These are phyloP conservation scores for Trachops cirrhosus DNA, from an alignment of 2,797 vertebrate genomes.

Conservation along the genomic window DNA sequence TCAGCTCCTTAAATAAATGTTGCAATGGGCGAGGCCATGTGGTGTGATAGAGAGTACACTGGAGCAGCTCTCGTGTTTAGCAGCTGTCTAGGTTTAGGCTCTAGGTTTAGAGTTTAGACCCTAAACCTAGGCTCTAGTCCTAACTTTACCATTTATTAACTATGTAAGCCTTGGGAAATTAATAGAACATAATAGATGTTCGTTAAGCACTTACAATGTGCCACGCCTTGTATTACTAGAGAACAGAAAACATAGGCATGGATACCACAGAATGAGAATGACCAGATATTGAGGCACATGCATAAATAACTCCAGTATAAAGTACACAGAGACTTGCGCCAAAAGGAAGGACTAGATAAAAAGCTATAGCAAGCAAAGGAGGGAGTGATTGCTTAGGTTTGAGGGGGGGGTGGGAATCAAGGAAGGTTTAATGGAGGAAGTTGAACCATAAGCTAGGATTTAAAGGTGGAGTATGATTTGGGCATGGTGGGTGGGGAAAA, in stretches of 20 bases:
- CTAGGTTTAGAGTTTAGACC: too few species aligned
- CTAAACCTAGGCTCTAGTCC: neutral
- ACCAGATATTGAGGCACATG: neutral
- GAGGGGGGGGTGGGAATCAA: neutral
- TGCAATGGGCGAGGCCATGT: neutral
- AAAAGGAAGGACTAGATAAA: neutral
- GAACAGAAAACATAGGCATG: neutral
- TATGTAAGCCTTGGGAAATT: neutral
- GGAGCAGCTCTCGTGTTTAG: too few species aligned
- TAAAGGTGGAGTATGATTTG: neutral
- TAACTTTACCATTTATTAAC: neutral
- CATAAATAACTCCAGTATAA: neutral
- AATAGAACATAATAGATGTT: neutral
- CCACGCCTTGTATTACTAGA: neutral
- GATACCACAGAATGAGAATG: neutral
- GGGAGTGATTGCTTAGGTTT: neutral
- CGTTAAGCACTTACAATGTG: neutral
- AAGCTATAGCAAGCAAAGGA: neutral
- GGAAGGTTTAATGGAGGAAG: neutral
- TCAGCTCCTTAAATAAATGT: neutral
- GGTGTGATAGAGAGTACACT: neutral
- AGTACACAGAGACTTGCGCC: neutral
- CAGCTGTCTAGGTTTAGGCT: too few species aligned
- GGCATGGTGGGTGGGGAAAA: neutral
- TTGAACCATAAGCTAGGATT: neutral